A percentile compares a stretch with the other conserved stretches of the same genome.
Conservation (phyloP, 2,888 invertebrate species). For the Leptura quadrifasciata region DNA sequence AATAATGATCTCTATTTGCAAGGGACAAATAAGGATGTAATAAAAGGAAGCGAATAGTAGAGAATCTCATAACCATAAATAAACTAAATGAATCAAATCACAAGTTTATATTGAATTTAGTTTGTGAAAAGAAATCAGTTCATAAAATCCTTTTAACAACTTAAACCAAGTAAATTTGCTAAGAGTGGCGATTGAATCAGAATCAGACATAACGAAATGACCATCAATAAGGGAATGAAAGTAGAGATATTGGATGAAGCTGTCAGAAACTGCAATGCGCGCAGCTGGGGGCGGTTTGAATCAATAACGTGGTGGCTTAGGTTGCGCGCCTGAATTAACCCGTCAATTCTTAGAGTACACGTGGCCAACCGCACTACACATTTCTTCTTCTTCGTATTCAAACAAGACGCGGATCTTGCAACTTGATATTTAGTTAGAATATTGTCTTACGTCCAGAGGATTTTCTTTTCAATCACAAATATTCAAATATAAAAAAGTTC, state of each 20-base stretch:
- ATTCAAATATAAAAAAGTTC: neutral
- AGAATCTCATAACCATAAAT: slow-evolving; percentile 37
- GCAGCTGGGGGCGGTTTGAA: slow-evolving; percentile 66
- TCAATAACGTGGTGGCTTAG: slow-evolving; percentile 64
- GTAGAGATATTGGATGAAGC: slow-evolving; percentile 61
- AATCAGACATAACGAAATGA: slow-evolving; percentile 68
- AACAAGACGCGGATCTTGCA: neutral
- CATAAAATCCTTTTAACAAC: slow-evolving; percentile 39
- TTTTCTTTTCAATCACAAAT: slow-evolving; percentile 1
- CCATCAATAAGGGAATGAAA: slow-evolving; percentile 61
- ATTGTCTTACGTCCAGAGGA: neutral
- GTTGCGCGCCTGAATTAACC: slow-evolving; percentile 65
- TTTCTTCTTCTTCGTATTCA: slow-evolving; percentile 13
- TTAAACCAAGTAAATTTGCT: slow-evolving; percentile 45
- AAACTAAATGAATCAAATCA: slow-evolving; percentile 34
- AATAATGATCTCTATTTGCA: neutral
- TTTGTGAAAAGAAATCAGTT: slow-evolving; percentile 42
- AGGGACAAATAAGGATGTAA: neutral
- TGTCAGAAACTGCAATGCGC: slow-evolving; percentile 65
- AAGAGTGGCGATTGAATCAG: slow-evolving; percentile 63
- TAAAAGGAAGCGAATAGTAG: slow-evolving; percentile 8
- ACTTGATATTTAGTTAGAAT: neutral
- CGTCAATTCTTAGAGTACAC: slow-evolving; percentile 49
- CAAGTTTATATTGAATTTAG: slow-evolving; percentile 43
- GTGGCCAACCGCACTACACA: slow-evolving; percentile 10